Evolutionary conservation across 1,140 invertebrate genomes (phyloP).

Genomic region (Zaprionus camerounensis): DNA sequence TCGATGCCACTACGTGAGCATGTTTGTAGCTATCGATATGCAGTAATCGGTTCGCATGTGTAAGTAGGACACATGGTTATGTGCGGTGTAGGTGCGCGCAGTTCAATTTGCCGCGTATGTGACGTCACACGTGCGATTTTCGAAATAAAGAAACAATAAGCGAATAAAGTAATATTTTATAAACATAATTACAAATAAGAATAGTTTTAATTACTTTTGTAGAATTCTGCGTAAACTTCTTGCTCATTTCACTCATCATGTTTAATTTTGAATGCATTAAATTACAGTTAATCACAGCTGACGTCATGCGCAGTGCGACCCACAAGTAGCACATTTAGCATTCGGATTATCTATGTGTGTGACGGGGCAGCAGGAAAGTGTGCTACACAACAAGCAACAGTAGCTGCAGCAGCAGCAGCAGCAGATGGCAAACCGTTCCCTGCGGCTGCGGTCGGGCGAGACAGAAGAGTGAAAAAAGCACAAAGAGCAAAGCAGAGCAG

Average conservation of each 20-base stretch:
- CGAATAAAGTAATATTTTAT: neutral
- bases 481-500: neutral
- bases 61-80: neutral
- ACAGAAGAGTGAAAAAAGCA: neutral
- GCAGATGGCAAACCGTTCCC: neutral
- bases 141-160: neutral
- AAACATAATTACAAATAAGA: neutral
- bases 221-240: neutral
- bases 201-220: neutral
- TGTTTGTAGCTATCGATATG: neutral
- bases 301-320: constrained; percentile 11
- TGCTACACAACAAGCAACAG: constrained; percentile 4
- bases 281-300: neutral
- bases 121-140: neutral
- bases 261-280: neutral
- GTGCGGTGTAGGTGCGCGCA: neutral
- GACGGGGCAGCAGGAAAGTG: neutral
- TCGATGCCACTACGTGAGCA: neutral
- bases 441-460: neutral
- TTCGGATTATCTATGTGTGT: neutral
- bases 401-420: neutral
- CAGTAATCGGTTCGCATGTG: neutral
- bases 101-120: neutral
- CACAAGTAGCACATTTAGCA: neutral
- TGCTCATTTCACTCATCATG: neutral